Evolutionary conservation across 2,888 invertebrate genomes (phyloP).

Genomic region (Neoitamus cyanurus): DNA sequence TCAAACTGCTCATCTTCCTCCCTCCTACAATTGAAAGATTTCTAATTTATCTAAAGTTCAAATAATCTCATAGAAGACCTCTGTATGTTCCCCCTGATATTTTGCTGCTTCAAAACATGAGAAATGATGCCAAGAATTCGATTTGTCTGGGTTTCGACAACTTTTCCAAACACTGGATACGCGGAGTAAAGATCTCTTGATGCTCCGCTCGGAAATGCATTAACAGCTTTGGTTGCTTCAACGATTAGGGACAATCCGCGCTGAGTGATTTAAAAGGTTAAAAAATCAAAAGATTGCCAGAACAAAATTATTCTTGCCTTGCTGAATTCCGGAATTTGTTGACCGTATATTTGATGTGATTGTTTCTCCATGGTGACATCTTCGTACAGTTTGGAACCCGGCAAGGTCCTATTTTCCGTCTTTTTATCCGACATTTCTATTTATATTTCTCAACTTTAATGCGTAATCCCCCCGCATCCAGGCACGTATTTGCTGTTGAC

Average conservation of each 20-base stretch:
- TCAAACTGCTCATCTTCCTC: slow-evolving; percentile 78
- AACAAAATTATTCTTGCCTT: slow-evolving; percentile 57
- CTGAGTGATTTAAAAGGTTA: slow-evolving; percentile 53
- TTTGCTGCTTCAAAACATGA: slow-evolving; percentile 69
- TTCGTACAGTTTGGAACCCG: neutral
- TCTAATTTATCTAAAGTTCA: neutral
- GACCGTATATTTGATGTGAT: slow-evolving; percentile 47
- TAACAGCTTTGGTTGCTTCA: slow-evolving; percentile 77
- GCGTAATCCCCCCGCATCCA: neutral
- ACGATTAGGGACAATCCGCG: slow-evolving; percentile 73
- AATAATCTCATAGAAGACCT: slow-evolving; percentile 56
- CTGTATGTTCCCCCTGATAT: slow-evolving; percentile 70
- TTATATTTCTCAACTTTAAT: neutral
- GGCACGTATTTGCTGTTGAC: neutral
- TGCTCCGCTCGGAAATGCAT: slow-evolving; percentile 76
- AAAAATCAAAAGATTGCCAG: neutral
- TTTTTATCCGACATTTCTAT: neutral
- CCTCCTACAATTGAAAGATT: slow-evolving; percentile 58
- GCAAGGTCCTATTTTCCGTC: neutral
- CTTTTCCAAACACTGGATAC: slow-evolving; percentile 78
- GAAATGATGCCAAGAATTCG: slow-evolving; percentile 73
- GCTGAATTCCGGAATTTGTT: slow-evolving; percentile 58
- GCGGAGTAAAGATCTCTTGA: slow-evolving; percentile 81
- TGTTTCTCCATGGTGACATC: neutral
- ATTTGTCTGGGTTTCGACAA: slow-evolving; percentile 73